Base-by-base conservation (phyloP, 1,140 invertebrate genomes). In the Ooceraea biroi region DNA sequence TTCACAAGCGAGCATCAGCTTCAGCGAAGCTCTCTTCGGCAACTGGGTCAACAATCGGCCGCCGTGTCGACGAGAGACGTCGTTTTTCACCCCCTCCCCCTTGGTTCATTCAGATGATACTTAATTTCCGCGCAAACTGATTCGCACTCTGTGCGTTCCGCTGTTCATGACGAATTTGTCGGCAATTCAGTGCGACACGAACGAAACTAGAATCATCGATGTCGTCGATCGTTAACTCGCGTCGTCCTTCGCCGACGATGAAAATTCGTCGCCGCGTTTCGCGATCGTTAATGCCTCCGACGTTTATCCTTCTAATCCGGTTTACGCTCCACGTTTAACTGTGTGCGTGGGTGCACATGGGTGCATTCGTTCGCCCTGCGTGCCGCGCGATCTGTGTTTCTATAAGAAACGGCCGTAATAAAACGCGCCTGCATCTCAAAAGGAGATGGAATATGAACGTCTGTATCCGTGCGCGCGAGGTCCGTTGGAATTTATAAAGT, bases 401-500 rank as follows among this genome's bases (percentile, higher is more conserved):
- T 71, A n/a, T 36, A 27, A 57, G 50, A 50, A 58, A 71, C 76
- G 76, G 44, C 17, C 50, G 52, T 57, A 80, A 80, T 80, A 80
- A 80, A 80, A 71, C 57, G 52, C 65, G 30, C 25, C 44, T 46
- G 76, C 65, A 71, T 71, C 30, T 71, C 65, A 69, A 69, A 80
- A 71, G 76, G 71, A 71, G 65, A 55, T 30, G 36, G 76, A 71
- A 80, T 80, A 69, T 71, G 65, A 80, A 80, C 50, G 65, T 80
- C 50, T 80, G 50, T 46, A 71, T 69, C 41, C 50, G 50, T 22
- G 57, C 11, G 65, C 57, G 36, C 36, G 71, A 36, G 50, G 65
- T 80, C 65, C 65, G 65, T 50, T 57, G 65, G 65, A 80, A 80
- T 80, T 80, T 80, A 80, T 80, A 80, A 80, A 71, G 76, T 80